Evolutionary conservation across 2,888 invertebrate species (phyloP).

Genomic region (Ophraella communa): DNA sequence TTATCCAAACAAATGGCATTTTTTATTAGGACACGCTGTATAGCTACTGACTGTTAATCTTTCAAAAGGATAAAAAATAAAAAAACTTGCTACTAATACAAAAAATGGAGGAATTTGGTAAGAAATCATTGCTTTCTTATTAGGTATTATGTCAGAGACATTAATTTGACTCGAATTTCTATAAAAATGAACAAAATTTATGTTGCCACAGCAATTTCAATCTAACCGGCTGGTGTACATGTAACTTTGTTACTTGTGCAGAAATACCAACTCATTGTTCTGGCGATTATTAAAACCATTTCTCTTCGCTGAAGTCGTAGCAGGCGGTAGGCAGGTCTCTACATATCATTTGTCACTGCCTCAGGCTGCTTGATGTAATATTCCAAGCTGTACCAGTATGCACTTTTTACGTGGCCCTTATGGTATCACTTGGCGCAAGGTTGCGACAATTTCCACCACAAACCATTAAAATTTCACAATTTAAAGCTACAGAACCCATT

Average conservation of each 20-base stretch:
- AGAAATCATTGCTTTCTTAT: too few species aligned
- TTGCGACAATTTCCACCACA: background rate
- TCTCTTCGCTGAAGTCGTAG: conserved; percentile 39
- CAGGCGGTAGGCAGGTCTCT: conserved; percentile 36
- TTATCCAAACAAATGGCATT: too few species aligned
- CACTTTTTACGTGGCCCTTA: conserved; percentile 21
- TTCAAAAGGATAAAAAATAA: too few species aligned
- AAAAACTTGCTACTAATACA: too few species aligned
- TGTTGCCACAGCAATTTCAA: conserved; percentile 37
- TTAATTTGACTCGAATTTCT: conserved; percentile 32
- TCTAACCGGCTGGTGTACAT: conserved; percentile 35
- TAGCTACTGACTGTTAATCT: too few species aligned
- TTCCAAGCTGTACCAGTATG: conserved; percentile 16
- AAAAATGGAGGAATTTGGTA: too few species aligned
- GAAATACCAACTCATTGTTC: conserved; percentile 41
- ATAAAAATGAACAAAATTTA: conserved; percentile 34
- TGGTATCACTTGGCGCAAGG: background rate
- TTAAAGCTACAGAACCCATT: too few species aligned
- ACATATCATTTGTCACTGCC: conserved; percentile 44
- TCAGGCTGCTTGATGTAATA: conserved; percentile 38
- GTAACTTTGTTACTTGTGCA: conserved; percentile 36
- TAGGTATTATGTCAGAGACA: too few species aligned
- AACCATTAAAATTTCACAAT: too few species aligned
- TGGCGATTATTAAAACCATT: conserved; percentile 44
- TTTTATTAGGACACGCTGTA: too few species aligned